These are phyloP conservation scores for Platycnemis pennipes DNA, from an alignment of 2,888 invertebrate species.

Conservation along the genomic window DNA sequence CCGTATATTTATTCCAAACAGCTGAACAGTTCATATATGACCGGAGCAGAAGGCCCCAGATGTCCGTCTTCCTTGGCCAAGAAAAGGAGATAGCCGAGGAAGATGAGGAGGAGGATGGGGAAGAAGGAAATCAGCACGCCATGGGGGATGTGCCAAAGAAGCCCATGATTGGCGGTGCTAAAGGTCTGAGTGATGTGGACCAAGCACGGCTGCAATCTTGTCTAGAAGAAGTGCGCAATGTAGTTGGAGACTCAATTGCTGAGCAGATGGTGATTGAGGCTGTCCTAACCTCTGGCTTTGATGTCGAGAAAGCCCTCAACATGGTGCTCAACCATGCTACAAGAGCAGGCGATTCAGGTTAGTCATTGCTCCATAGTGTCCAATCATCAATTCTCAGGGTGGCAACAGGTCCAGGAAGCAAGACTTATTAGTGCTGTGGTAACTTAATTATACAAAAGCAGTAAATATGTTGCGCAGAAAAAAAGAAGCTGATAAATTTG, in stretches of 20 bases:
- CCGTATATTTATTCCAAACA: conserved; percentile 26
- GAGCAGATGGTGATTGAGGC: conserved; percentile 87
- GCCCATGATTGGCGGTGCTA: neutral
- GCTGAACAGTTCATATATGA: conserved; percentile 90
- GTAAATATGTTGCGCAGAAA: no score
- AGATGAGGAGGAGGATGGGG: conserved; percentile 82
- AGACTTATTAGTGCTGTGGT: no score
- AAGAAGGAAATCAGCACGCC: conserved; percentile 75
- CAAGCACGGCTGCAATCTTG: conserved; percentile 90
- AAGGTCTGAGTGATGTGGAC: conserved; percentile 83
- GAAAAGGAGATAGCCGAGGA: conserved; percentile 86
- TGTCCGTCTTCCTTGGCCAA: conserved; percentile 87
- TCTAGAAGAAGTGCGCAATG: conserved; percentile 89
- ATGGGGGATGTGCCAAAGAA: conserved; percentile 79
- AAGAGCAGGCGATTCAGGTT: conserved; percentile 75
- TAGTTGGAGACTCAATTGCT: conserved; percentile 88
- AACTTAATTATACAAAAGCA: no score
- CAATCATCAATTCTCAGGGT: neutral
- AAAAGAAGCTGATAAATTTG: no score
- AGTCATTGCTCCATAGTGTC: conserved; percentile 73
- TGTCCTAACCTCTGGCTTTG: conserved; percentile 87
- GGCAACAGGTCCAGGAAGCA: neutral
- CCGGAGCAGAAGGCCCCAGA: conserved; percentile 82
- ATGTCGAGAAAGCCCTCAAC: conserved; percentile 87
- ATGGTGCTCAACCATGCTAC: conserved; percentile 83